Conservation (phyloP, 2,113 vertebrate species). For the Labrus mixtus region DNA sequence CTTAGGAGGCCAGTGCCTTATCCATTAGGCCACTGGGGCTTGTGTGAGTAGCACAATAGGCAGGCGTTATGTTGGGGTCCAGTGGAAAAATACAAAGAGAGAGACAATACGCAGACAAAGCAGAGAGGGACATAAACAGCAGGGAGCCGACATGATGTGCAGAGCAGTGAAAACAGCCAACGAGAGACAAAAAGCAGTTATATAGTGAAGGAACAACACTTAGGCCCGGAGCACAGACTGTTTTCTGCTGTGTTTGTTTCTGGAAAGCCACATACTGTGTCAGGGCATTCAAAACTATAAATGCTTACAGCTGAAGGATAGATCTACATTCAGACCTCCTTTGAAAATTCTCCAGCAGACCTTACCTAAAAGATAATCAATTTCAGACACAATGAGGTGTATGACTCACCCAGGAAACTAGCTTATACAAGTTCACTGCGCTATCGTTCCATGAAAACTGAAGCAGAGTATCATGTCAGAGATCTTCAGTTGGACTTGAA, state of each 20-base stretch:
- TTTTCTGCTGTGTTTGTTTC: neutral
- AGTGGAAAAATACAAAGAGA: neutral
- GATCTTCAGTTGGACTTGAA: neutral
- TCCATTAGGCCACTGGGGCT: constrained; percentile 83
- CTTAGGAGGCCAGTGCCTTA: constrained; percentile 81
- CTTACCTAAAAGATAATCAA: neutral
- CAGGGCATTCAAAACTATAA: neutral
- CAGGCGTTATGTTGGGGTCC: neutral
- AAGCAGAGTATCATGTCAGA: neutral
- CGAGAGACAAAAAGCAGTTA: neutral
- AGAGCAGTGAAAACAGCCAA: neutral
- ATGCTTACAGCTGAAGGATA: neutral
- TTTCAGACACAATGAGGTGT: neutral
- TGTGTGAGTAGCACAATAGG: neutral
- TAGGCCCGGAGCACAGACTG: no score
- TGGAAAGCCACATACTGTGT: neutral
- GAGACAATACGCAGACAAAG: neutral
- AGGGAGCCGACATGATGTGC: neutral
- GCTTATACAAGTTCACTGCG: neutral
- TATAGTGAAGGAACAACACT: neutral
- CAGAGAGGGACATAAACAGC: neutral
- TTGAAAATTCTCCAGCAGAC: neutral
- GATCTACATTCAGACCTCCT: neutral
- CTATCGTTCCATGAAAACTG: neutral
- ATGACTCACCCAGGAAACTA: neutral